These are phyloP conservation scores for Abscondita cerata DNA, from an alignment of 2,888 invertebrate species.

Conservation along the genomic window DNA sequence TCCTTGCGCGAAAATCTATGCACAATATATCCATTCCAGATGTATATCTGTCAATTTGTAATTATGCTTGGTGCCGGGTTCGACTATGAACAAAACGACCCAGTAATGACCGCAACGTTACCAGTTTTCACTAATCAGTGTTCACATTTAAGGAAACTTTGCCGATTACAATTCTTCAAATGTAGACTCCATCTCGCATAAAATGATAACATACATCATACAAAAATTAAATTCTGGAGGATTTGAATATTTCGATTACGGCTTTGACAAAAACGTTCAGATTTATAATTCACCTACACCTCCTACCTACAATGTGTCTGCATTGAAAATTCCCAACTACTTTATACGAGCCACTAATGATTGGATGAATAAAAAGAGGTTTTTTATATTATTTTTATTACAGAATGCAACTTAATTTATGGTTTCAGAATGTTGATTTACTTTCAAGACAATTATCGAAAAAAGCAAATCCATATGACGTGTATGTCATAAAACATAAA, in stretches of 20 bases:
- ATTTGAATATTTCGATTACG: constrained; percentile 67
- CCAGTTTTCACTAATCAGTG: too few relatives aligned
- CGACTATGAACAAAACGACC: constrained; percentile 37
- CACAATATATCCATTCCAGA: constrained; percentile 33
- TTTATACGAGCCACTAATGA: constrained; percentile 67
- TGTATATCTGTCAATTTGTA: constrained; percentile 32
- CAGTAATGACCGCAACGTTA: constrained; percentile 26
- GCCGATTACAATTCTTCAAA: constrained; percentile 53
- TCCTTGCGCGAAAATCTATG: constrained; percentile 8
- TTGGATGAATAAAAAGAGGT: too few relatives aligned
- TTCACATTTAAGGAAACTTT: too few relatives aligned
- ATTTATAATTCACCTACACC: constrained; percentile 63
- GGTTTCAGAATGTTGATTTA: constrained; percentile 1
- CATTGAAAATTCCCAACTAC: constrained; percentile 62
- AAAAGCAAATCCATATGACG: constrained; percentile 1
- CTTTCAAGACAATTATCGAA: neutral
- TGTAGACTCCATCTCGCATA: constrained; percentile 52
- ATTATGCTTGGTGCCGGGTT: constrained; percentile 32
- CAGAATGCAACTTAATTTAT: too few relatives aligned
- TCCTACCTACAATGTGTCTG: constrained; percentile 64
- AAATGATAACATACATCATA: constrained; percentile 49
- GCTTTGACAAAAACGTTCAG: constrained; percentile 60
- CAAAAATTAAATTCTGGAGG: constrained; percentile 47
- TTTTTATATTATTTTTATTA: too few relatives aligned
- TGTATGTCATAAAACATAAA: constrained; percentile 36